phyloP scores from a whole-genome alignment of 1,140 invertebrate species.

The Drosophila bocki region DNA sequence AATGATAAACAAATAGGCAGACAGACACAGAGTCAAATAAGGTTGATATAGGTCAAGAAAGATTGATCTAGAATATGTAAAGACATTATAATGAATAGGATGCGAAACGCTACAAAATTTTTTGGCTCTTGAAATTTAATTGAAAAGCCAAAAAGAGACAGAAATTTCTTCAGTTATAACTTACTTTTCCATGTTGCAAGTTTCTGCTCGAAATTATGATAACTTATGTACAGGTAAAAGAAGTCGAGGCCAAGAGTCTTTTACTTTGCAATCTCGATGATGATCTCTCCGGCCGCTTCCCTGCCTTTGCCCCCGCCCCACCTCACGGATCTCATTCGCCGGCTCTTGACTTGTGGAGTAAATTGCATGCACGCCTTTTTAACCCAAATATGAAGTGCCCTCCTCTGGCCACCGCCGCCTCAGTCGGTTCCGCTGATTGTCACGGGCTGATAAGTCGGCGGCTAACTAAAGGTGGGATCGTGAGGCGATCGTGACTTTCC shows the following conservation, averaged over 20 bases:
- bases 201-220: not conserved
- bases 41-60: too few species aligned
- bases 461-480: slow-evolving; percentile 15
- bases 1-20: too few species aligned
- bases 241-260: slow-evolving; percentile 22
- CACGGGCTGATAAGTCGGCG: slow-evolving; percentile 58
- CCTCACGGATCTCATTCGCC: slow-evolving; percentile 5
- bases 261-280: slow-evolving; percentile 37
- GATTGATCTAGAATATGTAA: not conserved
- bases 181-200: not conserved
- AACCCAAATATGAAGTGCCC: slow-evolving; percentile 68
- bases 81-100: not conserved
- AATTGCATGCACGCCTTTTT: slow-evolving; percentile 79
- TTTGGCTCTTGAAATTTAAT: too few species aligned
- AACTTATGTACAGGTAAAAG: not conserved
- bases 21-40: too few species aligned
- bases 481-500: slow-evolving; percentile 18
- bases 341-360: slow-evolving; percentile 42
- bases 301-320: not conserved
- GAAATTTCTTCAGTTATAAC: too few species aligned
- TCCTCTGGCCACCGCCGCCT: slow-evolving; percentile 1
- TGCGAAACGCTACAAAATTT: not conserved
- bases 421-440: slow-evolving; percentile 48
- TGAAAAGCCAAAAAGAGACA: not conserved
- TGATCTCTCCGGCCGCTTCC: slow-evolving; percentile 25